These are phyloP conservation scores for Sebastes reedi DNA, from an alignment of 2,797 vertebrate species.

Conservation along the genomic window DNA sequence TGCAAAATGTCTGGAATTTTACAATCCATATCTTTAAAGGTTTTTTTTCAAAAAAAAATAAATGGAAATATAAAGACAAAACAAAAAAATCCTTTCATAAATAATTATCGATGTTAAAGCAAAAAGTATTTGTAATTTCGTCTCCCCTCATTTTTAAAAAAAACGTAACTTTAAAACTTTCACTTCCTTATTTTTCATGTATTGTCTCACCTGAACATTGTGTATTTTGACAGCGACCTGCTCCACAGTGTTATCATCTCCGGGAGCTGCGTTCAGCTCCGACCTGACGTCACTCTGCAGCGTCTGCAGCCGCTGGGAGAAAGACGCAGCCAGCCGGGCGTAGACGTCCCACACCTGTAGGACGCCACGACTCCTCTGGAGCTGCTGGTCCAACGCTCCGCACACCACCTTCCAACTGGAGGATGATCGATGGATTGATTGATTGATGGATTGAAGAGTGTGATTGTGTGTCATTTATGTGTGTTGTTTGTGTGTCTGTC, in stretches of 20 bases:
- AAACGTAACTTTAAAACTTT: too few species aligned
- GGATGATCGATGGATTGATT: background rate
- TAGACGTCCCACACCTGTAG: conserved; percentile 83
- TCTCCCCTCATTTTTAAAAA: too few species aligned
- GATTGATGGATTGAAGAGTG: background rate
- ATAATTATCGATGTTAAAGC: background rate
- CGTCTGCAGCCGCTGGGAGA: conserved; percentile 53
- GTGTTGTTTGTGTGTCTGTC: background rate
- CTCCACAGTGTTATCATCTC: conserved; percentile 65
- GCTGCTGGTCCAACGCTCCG: conserved; percentile 69
- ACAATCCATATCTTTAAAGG: too few species aligned
- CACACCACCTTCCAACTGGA: conserved; percentile 84
- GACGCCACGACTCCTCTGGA: conserved; percentile 64
- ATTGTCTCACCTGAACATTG: conserved; percentile 76
- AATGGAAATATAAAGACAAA: too few species aligned
- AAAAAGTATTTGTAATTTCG: background rate
- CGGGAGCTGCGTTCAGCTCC: conserved; percentile 53
- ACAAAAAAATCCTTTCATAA: background rate
- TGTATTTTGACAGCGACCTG: conserved; percentile 67
- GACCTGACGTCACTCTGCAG: conserved; percentile 71
- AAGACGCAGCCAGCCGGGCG: conserved; percentile 26
- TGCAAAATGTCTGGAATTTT: too few species aligned
- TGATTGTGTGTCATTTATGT: background rate
- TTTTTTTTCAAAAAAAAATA: too few species aligned
- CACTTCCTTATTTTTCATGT: background rate